Evolutionary conservation across 2,888 invertebrate species (phyloP).

Genomic region (Leptopterna dolabrata): DNA sequence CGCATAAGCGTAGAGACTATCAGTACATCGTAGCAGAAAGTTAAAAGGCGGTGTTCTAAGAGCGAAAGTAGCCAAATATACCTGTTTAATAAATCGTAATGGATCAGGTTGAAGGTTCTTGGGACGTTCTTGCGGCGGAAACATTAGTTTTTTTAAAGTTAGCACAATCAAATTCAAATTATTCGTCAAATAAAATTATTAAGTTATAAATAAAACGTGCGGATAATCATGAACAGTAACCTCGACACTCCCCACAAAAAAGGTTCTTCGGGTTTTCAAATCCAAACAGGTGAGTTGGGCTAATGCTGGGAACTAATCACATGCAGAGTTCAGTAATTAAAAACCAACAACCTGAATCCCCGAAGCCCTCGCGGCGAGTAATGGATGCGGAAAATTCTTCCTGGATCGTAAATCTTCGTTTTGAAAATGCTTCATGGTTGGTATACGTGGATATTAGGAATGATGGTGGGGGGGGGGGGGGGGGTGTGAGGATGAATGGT

Average conservation of each 20-base stretch:
- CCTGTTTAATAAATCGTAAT: no score
- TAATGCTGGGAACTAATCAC: not conserved
- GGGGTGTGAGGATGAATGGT: not conserved
- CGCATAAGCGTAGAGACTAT: no score
- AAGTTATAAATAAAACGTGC: no score
- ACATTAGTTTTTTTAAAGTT: no score
- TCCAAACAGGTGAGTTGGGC: not conserved
- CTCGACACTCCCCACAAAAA: not conserved
- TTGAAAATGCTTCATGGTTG: not conserved
- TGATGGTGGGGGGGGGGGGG: not conserved
- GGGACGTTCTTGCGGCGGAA: no score
- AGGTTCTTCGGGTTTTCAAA: not conserved
- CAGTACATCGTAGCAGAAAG: no score
- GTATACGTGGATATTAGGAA: not conserved
- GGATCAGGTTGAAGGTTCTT: no score
- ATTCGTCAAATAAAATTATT: no score
- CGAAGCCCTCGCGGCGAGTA: not conserved
- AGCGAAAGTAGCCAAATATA: no score
- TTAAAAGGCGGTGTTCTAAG: no score
- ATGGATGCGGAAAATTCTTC: not conserved
- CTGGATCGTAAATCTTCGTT: not conserved
- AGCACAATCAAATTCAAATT: no score
- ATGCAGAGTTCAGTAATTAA: not conserved
- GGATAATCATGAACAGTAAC: no score
- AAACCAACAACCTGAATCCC: not conserved